Evolutionary conservation across 2,888 invertebrate genomes (phyloP).

Genomic region (Drosophila rellima): DNA sequence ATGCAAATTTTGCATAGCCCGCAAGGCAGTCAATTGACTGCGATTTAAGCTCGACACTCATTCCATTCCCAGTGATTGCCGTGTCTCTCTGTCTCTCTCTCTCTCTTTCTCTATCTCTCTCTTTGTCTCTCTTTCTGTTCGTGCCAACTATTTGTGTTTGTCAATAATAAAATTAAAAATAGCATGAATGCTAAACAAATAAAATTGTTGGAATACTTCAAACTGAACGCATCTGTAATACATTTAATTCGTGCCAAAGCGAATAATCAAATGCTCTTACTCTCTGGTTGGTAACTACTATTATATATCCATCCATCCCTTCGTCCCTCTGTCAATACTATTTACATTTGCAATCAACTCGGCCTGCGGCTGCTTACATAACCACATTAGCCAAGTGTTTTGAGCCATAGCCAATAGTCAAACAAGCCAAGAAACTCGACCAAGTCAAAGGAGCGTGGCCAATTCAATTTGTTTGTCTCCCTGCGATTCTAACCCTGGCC

Average conservation of each 20-base stretch:
- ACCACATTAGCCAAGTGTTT: slow-evolving; percentile 68
- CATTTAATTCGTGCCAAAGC: slow-evolving; percentile 12
- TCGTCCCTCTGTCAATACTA: slow-evolving; percentile 47
- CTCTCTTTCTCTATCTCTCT: background rate
- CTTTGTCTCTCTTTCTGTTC: slow-evolving; percentile 10
- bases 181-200: slow-evolving; percentile 40
- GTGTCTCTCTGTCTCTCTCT: background rate
- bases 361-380: slow-evolving; percentile 64
- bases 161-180: slow-evolving; percentile 71
- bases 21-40: slow-evolving; percentile 76
- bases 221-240: slow-evolving; percentile 1
- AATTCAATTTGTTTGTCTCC: slow-evolving; percentile 79
- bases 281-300: background rate
- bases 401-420: slow-evolving; percentile 36
- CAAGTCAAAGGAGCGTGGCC: slow-evolving; percentile 53
- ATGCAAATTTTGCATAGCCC: slow-evolving; percentile 74
- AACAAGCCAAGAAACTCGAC: slow-evolving; percentile 40
- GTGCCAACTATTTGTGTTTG: slow-evolving; percentile 11
- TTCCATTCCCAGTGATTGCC: slow-evolving; percentile 8
- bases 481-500: slow-evolving; percentile 41
- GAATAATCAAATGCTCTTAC: background rate
- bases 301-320: background rate
- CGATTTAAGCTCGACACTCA: slow-evolving; percentile 57
- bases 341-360: slow-evolving; percentile 71
- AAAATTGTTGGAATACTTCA: slow-evolving; percentile 32